Percentiles rank a stretch among this genome's conserved stretches.
Conservation (phyloP, 2,113 vertebrate species). For the Prunella fulvescens region DNA sequence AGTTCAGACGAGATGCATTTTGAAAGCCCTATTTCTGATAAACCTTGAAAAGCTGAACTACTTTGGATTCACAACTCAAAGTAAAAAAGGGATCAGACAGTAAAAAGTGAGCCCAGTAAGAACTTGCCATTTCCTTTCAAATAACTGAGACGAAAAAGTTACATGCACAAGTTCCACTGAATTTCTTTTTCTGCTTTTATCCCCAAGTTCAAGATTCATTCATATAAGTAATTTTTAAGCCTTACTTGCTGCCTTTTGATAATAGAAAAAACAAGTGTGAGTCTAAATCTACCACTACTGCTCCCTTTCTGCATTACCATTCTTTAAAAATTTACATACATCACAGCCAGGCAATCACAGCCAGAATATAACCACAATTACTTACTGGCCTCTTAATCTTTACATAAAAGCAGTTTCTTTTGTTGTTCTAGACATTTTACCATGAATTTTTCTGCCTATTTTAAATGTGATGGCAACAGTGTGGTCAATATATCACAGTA, state of each 20-base stretch:
- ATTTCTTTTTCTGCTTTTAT: not conserved
- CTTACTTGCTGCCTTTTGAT: not conserved
- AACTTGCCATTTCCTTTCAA: not conserved
- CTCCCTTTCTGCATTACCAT: not conserved
- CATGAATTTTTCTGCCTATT: not conserved
- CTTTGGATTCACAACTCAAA: not conserved
- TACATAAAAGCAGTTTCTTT: not conserved
- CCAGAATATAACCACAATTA: not conserved
- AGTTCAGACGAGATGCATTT: not conserved
- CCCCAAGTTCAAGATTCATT: not conserved
- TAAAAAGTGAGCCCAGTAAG: not conserved
- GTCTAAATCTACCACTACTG: not conserved
- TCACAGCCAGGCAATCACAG: not conserved
- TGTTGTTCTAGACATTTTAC: not conserved
- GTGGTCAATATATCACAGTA: not conserved
- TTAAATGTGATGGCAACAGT: not conserved
- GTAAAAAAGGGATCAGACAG: not conserved
- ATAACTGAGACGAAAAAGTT: not conserved
- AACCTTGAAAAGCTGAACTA: not conserved
- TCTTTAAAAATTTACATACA: not conserved
- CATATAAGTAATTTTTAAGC: not conserved
- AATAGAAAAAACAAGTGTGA: not conserved
- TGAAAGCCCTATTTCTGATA: not conserved
- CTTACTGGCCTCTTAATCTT: not conserved
- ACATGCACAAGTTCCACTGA: not conserved